Conservation (phyloP, 2,113 vertebrate genomes). For the Syngnathus floridae region DNA sequence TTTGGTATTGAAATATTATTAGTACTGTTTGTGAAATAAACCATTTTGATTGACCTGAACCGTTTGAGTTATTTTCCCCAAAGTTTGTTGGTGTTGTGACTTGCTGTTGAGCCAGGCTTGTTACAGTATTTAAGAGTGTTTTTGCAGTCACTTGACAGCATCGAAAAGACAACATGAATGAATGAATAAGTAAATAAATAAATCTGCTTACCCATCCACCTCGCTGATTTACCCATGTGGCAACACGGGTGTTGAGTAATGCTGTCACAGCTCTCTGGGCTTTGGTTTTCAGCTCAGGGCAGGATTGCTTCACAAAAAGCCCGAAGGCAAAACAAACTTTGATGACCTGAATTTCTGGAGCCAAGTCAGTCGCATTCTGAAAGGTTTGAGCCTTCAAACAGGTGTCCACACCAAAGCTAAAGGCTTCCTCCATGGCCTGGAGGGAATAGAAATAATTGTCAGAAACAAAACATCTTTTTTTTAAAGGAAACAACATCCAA, state of each 20-base stretch:
- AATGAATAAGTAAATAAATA: neutral
- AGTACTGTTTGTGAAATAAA: no score
- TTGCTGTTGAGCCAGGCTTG: no score
- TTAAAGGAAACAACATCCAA: neutral
- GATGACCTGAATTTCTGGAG: slow-evolving; percentile 60
- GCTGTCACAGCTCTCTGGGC: slow-evolving; percentile 13
- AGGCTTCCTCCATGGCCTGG: slow-evolving; percentile 36
- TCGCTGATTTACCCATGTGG: slow-evolving; percentile 49
- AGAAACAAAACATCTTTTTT: neutral
- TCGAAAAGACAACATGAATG: neutral
- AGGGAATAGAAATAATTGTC: neutral
- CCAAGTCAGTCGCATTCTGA: slow-evolving; percentile 37
- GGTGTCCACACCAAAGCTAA: slow-evolving; percentile 34
- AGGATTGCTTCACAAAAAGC: slow-evolving; percentile 41
- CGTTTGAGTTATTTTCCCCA: no score
- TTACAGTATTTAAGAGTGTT: no score
- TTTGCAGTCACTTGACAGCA: neutral
- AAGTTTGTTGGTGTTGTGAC: no score
- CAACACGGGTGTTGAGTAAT: slow-evolving; percentile 50
- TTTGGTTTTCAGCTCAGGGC: slow-evolving; percentile 37
- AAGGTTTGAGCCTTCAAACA: slow-evolving; percentile 28
- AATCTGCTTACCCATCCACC: slow-evolving; percentile 69
- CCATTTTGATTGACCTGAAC: no score
- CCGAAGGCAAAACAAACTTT: slow-evolving; percentile 40
- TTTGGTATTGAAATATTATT: no score